Percentiles rank a stretch among this genome's conserved stretches.
Conservation (phyloP, 2,113 vertebrate genomes). For the Uropsilus gracilis region DNA sequence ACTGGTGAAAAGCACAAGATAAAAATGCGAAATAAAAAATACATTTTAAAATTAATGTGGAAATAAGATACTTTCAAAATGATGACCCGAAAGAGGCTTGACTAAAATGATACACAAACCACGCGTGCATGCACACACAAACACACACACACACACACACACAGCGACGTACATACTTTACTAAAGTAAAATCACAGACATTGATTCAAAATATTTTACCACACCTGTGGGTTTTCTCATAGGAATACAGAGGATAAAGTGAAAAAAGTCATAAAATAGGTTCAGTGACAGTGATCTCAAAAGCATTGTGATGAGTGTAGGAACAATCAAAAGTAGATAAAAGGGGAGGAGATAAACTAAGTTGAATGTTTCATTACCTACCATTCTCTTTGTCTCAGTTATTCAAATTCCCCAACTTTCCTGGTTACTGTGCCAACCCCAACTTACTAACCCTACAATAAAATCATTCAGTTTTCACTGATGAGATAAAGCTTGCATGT, state of each 20-base stretch:
- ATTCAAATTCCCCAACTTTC: not conserved
- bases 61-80: not conserved
- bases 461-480: not conserved
- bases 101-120: not conserved
- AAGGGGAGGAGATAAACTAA: not conserved
- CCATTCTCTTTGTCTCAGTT: fast-evolving
- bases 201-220: not conserved
- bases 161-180: not conserved
- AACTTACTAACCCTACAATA: not conserved
- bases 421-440: fast-evolving
- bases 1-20: not conserved
- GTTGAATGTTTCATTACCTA: not conserved
- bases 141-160: not conserved
- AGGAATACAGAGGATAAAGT: not conserved
- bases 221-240: not conserved
- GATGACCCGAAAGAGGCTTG: not conserved
- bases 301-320: not conserved
- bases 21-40: not conserved
- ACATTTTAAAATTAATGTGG: not conserved
- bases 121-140: too few relatives aligned
- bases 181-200: not conserved
- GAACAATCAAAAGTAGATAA: not conserved
- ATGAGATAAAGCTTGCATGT: not conserved
- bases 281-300: not conserved
- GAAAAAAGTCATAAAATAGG: not conserved